Conservation (phyloP, 1,140 invertebrate species). For the Drosophila pseudoobscura region DNA sequence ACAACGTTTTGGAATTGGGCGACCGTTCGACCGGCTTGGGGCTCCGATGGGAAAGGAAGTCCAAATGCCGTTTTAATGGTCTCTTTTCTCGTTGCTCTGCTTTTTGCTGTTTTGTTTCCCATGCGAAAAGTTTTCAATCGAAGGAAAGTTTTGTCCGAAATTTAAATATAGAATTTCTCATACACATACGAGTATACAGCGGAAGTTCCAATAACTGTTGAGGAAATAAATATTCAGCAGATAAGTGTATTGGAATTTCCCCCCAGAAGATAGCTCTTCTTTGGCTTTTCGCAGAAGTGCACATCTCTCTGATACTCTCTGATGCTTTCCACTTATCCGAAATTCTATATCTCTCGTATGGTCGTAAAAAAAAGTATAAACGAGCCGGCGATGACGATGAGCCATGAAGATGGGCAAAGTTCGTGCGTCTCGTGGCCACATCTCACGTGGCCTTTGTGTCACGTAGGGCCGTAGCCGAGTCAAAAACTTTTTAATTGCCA, state of each 20-base stretch:
- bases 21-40: not conserved
- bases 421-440: slow-evolving; percentile 29
- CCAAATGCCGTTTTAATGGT: slow-evolving; percentile 57
- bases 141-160: slow-evolving; percentile 16
- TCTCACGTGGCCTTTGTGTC: slow-evolving; percentile 62
- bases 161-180: slow-evolving; percentile 22
- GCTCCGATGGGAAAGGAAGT: slow-evolving; percentile 52
- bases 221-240: slow-evolving; percentile 14
- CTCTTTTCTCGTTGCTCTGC: slow-evolving; percentile 9
- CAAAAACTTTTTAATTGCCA: slow-evolving; percentile 72
- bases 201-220: slow-evolving; percentile 23
- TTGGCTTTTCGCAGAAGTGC: not conserved
- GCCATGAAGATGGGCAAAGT: slow-evolving; percentile 19
- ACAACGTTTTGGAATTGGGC: slow-evolving; percentile 46
- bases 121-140: slow-evolving; percentile 39
- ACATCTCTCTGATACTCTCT: slow-evolving; percentile 23
- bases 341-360: slow-evolving; percentile 8
- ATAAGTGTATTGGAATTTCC: no score
- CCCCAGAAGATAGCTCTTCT: no score
- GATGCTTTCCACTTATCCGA: slow-evolving; percentile 10
- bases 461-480: slow-evolving; percentile 41
- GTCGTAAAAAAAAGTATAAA: not conserved
- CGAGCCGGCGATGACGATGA: not conserved
- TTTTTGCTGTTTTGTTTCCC: slow-evolving; percentile 10
- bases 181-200: slow-evolving; percentile 10